Evolutionary conservation across 2,888 invertebrate genomes (phyloP).

Genomic region (Rhingia campestris): DNA sequence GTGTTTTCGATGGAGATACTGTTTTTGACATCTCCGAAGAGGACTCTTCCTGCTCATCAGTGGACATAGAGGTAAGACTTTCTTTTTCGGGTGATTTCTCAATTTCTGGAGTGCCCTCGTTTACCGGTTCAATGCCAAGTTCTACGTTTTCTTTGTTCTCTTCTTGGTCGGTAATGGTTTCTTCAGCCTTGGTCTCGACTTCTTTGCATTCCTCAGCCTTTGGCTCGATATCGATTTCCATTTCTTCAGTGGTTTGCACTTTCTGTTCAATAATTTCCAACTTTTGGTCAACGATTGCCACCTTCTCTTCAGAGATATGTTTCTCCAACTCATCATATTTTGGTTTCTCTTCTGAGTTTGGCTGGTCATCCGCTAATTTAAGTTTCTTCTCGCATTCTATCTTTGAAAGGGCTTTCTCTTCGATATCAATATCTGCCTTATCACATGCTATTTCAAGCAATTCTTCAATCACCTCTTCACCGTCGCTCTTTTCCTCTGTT

Average conservation of each 20-base stretch:
- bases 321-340: constrained; percentile 16
- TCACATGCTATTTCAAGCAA: constrained; percentile 33
- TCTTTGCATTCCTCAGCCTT: constrained; percentile 43
- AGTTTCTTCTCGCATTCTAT: constrained; percentile 31
- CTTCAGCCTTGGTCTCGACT: constrained; percentile 35
- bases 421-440: constrained; percentile 46
- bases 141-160: constrained; percentile 63
- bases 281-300: constrained; percentile 26
- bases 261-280: constrained; percentile 32
- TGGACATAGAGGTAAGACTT: neutral
- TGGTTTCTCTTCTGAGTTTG: neutral
- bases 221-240: constrained; percentile 51
- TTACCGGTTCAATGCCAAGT: constrained; percentile 15
- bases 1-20: constrained; percentile 66
- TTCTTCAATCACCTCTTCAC: neutral
- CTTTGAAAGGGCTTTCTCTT: constrained; percentile 20
- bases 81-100: constrained; percentile 34
- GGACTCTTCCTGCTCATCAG: constrained; percentile 66
- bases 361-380: constrained; percentile 11
- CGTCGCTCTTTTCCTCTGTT: constrained; percentile 1
- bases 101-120: constrained; percentile 26
- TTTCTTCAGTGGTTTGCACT: constrained; percentile 53
- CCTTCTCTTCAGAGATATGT: constrained; percentile 16
- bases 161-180: constrained; percentile 33
- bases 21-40: constrained; percentile 66